phyloP scores from a whole-genome alignment of 1,140 invertebrate genomes.

The Drosophila tropicalis region DNA sequence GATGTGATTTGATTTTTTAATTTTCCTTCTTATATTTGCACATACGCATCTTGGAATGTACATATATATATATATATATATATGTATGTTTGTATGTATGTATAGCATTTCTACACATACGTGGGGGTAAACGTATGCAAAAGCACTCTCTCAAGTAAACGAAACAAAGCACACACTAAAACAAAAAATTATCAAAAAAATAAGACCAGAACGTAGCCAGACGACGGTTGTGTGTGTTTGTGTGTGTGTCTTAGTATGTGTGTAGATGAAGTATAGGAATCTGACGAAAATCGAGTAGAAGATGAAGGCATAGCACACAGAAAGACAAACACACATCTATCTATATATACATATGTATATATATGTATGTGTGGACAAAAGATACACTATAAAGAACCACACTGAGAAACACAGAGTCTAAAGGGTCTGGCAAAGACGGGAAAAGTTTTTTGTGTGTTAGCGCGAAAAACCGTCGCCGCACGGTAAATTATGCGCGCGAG shows the following conservation, averaged over 20 bases:
- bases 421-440: conserved; percentile 7
- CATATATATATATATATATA: conserved; percentile 6
- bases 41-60: not conserved
- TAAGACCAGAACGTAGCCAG: conserved; percentile 1
- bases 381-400: conserved; percentile 32
- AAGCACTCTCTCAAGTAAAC: not conserved
- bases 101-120: too few relatives aligned
- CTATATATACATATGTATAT: not conserved
- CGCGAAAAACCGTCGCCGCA: conserved; percentile 67
- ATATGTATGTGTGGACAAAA: not conserved
- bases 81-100: not conserved
- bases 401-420: conserved; percentile 30
- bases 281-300: conserved; percentile 30
- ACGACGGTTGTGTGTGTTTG: not conserved
- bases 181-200: conserved; percentile 34
- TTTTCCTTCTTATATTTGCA: not conserved
- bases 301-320: conserved; percentile 19
- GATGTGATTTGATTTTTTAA: not conserved
- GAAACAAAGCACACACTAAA: conserved; percentile 53
- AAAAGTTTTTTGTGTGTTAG: conserved; percentile 51
- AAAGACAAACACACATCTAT: not conserved
- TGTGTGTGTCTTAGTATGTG: conserved; percentile 14
- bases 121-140: conserved; percentile 9
- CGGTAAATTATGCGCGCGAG: conserved; percentile 52
- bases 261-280: conserved; percentile 57